These are phyloP conservation scores for Grus americana DNA, from an alignment of 2,113 vertebrate species.

Conservation along the genomic window DNA sequence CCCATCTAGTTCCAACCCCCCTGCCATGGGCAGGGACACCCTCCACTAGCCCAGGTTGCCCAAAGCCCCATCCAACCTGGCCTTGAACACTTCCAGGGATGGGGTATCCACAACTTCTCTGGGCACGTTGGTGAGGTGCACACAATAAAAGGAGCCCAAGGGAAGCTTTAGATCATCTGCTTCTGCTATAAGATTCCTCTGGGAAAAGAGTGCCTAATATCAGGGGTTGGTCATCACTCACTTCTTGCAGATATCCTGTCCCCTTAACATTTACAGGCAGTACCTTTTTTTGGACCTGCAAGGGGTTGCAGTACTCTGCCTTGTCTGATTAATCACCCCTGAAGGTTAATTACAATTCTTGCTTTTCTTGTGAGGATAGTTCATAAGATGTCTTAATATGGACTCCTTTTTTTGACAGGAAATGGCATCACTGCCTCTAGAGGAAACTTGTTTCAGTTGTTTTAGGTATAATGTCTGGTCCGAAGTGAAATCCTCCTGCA, in stretches of 20 bases:
- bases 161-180: neutral
- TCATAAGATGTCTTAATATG: slow-evolving; percentile 46
- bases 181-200: neutral
- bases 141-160: neutral
- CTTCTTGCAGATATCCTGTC: neutral
- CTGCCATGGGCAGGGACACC: too few relatives aligned
- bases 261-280: neutral
- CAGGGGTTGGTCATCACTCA: neutral
- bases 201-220: neutral
- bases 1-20: too few relatives aligned
- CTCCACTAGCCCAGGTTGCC: too few relatives aligned
- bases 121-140: neutral
- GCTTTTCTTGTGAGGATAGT: neutral
- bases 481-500: neutral
- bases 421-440: slow-evolving; percentile 28
- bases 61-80: too few relatives aligned
- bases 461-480: neutral
- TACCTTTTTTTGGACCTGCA: neutral
- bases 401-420: neutral
- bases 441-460: slow-evolving; percentile 12
- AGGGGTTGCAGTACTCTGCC: neutral
- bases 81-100: too few relatives aligned
- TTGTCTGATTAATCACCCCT: neutral
- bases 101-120: too few relatives aligned
- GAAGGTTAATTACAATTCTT: neutral